phyloP scores from a whole-genome alignment of 2,888 invertebrate species.

The Drosophila peninsularis region DNA sequence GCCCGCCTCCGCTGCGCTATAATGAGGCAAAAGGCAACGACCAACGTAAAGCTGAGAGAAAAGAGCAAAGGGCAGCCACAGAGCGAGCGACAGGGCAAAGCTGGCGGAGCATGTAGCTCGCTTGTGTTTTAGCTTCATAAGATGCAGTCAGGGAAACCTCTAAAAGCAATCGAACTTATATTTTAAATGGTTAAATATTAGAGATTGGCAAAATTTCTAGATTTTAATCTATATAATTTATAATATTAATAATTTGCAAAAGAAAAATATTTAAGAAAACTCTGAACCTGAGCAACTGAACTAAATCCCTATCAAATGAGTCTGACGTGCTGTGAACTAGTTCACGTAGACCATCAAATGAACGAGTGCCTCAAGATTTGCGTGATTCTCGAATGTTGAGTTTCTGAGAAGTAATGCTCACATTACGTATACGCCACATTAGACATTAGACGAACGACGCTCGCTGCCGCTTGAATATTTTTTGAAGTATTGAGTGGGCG shows the following conservation, averaged over 20 bases:
- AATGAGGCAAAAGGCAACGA: conserved; percentile 72
- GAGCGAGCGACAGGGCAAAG: too few relatives aligned
- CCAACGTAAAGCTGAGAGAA: conserved; percentile 32
- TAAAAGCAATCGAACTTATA: conserved; percentile 9
- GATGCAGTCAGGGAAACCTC: conserved; percentile 20
- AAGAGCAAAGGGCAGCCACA: conserved; percentile 3
- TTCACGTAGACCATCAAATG: conserved; percentile 12
- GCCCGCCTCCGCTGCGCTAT: conserved; percentile 64
- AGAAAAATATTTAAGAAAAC: too few relatives aligned
- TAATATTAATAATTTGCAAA: too few relatives aligned
- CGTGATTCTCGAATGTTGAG: conserved; percentile 29
- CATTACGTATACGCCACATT: conserved; percentile 62
- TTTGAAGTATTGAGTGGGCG: conserved; percentile 50
- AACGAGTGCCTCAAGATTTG: conserved; percentile 5
- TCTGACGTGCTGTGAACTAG: not conserved
- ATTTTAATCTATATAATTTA: too few relatives aligned
- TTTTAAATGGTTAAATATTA: too few relatives aligned
- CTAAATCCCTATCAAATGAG: not conserved
- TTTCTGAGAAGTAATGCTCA: conserved; percentile 27
- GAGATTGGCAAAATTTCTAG: too few relatives aligned
- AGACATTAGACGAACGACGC: conserved; percentile 55
- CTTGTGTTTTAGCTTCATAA: conserved; percentile 27
- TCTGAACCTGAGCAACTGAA: not conserved
- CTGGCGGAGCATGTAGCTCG: too few relatives aligned
- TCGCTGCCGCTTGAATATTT: conserved; percentile 58